Evolutionary conservation across 2,113 vertebrate genomes (phyloP).

Genomic region (Oxyruncus cristatus): DNA sequence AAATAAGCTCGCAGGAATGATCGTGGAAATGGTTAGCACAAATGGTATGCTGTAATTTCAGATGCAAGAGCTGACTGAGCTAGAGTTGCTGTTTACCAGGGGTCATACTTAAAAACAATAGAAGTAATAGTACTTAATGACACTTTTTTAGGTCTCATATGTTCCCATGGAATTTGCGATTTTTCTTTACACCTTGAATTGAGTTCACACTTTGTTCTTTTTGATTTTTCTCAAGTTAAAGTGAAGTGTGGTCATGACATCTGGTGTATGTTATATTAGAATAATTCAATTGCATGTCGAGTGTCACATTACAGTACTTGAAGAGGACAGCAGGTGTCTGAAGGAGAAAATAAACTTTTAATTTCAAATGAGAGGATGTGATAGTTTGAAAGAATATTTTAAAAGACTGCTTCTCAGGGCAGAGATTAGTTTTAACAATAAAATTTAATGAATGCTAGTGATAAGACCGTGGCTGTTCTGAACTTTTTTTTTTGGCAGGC

Average conservation of each 20-base stretch:
- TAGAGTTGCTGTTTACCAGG: constrained; percentile 2
- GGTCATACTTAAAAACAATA: constrained; percentile 39
- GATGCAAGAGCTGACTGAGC: constrained; percentile 19
- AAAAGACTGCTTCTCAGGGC: constrained; percentile 1
- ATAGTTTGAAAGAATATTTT: constrained; percentile 48
- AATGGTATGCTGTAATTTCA: constrained; percentile 51
- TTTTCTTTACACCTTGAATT: constrained; percentile 61
- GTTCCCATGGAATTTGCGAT: constrained; percentile 32
- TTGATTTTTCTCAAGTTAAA: constrained; percentile 63
- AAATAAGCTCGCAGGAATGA: constrained; percentile 6
- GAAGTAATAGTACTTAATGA: constrained; percentile 20
- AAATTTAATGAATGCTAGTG: constrained; percentile 10
- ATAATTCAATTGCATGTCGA: constrained; percentile 50
- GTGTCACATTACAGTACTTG: constrained; percentile 59
- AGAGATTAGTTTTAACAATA: constrained; percentile 52
- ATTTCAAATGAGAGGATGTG: constrained; percentile 61
- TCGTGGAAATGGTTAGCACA: not conserved
- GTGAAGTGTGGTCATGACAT: constrained; percentile 64
- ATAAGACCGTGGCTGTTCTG: not conserved
- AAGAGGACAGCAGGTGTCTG: constrained; percentile 69
- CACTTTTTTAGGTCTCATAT: not conserved
- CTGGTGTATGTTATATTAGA: constrained; percentile 64
- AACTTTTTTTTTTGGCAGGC: constrained; percentile 2
- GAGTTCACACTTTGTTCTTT: constrained; percentile 62
- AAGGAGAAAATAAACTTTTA: constrained; percentile 70